Percentiles rank a stretch among this genome's conserved stretches.
phyloP scores from a whole-genome alignment of 2,888 invertebrate genomes.

The Balanococcus diminutus region DNA sequence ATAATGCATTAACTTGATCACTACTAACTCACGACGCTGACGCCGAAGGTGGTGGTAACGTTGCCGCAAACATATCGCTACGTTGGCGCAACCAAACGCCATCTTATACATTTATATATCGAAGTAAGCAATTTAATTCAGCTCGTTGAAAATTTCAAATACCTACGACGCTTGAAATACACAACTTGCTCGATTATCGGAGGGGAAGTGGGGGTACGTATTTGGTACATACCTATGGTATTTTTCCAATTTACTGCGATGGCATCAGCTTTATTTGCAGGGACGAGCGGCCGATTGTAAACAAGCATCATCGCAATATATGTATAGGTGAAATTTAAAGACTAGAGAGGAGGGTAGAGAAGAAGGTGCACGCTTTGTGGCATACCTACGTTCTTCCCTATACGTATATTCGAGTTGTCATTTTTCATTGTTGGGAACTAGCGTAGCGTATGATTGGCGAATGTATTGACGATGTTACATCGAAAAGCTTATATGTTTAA shows the following conservation, averaged over 20 bases:
- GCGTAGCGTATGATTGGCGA: conserved; percentile 4
- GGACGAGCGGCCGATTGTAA: conserved; percentile 6
- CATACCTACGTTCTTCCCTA: too few relatives aligned
- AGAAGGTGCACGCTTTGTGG: not conserved
- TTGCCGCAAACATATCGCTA: not conserved
- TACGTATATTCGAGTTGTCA: not conserved
- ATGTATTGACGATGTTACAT: not conserved
- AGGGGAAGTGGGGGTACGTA: too few relatives aligned
- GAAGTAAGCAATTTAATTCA: conserved; percentile 29
- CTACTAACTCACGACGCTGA: conserved; percentile 3
- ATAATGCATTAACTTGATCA: conserved; percentile 40
- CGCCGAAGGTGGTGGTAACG: not conserved
- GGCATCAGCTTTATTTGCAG: not conserved
- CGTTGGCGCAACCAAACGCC: not conserved
- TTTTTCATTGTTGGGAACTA: not conserved
- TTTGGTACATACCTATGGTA: too few relatives aligned
- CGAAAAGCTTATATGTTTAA: conserved; percentile 16
- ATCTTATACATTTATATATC: not conserved
- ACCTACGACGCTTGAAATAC: not conserved
- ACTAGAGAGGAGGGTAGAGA: not conserved
- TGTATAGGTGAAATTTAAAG: not conserved
- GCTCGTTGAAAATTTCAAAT: conserved; percentile 7
- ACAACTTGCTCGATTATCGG: too few relatives aligned
- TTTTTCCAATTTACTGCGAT: conserved; percentile 2
- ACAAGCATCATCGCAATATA: not conserved